A percentile compares a stretch with the other conserved stretches of the same genome.
Evolutionary conservation across 1,140 invertebrate genomes (phyloP).

Genomic region (Zaprionus taronus): DNA sequence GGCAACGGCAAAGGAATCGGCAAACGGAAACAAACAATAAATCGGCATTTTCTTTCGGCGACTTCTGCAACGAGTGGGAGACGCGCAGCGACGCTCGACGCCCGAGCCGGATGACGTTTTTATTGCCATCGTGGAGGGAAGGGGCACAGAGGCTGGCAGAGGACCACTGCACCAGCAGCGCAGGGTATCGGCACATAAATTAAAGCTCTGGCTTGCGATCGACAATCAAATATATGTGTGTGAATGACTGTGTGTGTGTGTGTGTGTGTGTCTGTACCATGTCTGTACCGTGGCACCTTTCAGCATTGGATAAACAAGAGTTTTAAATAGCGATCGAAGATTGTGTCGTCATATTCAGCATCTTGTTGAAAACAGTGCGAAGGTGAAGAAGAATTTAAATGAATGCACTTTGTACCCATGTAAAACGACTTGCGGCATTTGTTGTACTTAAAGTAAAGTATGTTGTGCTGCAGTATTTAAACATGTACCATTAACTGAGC

Average conservation of each 20-base stretch:
- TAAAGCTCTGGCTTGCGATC: neutral
- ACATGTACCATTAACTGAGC: neutral
- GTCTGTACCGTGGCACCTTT: neutral
- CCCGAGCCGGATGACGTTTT: slow-evolving; percentile 1
- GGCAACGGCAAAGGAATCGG: slow-evolving; percentile 5
- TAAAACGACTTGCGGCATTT: neutral
- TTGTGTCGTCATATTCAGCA: neutral
- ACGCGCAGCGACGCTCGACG: neutral
- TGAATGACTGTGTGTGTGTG: neutral
- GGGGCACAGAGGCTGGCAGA: neutral
- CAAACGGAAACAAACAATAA: slow-evolving; percentile 7
- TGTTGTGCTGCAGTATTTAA: too few relatives aligned
- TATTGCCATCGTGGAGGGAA: neutral
- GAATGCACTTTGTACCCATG: neutral
- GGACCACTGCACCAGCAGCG: neutral
- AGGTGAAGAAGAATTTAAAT: neutral
- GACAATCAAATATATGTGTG: neutral
- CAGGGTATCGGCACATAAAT: slow-evolving; percentile 3
- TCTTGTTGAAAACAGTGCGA: neutral
- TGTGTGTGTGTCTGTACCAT: neutral
- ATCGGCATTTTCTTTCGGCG: slow-evolving; percentile 5
- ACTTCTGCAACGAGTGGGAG: neutral
- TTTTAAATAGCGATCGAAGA: slow-evolving; percentile 7
- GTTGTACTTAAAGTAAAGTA: neutral
- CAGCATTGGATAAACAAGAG: neutral